Evolutionary conservation across 2,888 invertebrate species (phyloP).

Genomic region (Drosophila nigricruria): DNA sequence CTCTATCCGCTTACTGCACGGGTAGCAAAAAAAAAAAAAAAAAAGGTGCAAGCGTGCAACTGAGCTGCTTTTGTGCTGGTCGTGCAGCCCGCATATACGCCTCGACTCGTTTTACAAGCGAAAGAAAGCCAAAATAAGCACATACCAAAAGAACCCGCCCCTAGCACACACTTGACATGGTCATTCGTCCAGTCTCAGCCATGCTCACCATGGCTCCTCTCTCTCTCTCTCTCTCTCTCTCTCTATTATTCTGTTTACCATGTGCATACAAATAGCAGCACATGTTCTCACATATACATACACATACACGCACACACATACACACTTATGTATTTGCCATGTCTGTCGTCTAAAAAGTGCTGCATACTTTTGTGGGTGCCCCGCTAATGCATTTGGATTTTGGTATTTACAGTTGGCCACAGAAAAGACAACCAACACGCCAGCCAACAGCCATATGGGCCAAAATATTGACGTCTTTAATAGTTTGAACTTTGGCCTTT

Average conservation of each 20-base stretch:
- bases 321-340: constrained; percentile 12
- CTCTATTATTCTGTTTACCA: constrained; percentile 47
- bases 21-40: constrained; percentile 7
- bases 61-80: constrained; percentile 33
- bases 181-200: constrained; percentile 60
- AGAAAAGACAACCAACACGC: constrained; percentile 22
- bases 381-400: constrained; percentile 73
- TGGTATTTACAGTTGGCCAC: constrained; percentile 60
- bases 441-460: constrained; percentile 12
- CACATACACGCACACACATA: no score
- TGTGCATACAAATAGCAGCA: constrained; percentile 52
- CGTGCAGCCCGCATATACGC: constrained; percentile 33
- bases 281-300: constrained; percentile 19
- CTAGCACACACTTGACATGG: constrained; percentile 64
- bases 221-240: constrained; percentile 16
- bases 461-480: constrained; percentile 34
- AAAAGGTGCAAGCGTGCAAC: constrained; percentile 40
- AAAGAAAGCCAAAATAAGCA: constrained; percentile 41
- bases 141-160: constrained; percentile 18
- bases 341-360: constrained; percentile 32
- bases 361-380: constrained; percentile 58
- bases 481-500: constrained; percentile 58
- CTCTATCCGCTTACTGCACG: no score
- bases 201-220: constrained; percentile 13
- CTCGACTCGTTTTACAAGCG: constrained; percentile 17